Percentiles rank a stretch among this genome's conserved stretches.
phyloP scores from a whole-genome alignment of 2,113 vertebrate species.

The Myxocyprinus asiaticus region DNA sequence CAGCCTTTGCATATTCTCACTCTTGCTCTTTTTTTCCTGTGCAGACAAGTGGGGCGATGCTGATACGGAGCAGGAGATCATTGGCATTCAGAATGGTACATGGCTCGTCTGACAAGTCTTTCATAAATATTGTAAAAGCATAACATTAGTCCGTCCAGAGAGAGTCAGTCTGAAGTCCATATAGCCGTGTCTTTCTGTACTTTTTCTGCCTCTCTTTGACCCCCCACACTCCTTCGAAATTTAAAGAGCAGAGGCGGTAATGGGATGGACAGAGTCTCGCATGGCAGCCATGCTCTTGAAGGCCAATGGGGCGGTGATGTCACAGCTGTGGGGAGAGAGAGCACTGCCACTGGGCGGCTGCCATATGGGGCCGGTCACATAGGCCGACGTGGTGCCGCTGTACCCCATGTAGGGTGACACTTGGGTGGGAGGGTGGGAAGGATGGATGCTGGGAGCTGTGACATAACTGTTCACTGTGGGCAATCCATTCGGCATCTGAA shows the following conservation, averaged over 20 bases:
- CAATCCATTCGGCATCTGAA: constrained; percentile 87
- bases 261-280: constrained; percentile 83
- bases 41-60: background rate
- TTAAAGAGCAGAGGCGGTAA: constrained; percentile 81
- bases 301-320: constrained; percentile 82
- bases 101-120: constrained; percentile 59
- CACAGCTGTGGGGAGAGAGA: constrained; percentile 90
- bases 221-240: constrained; percentile 17
- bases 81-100: constrained; percentile 32
- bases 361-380: constrained; percentile 91
- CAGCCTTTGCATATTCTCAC: background rate
- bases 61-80: constrained; percentile 23
- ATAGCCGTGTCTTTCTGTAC: background rate
- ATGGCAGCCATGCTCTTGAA: constrained; percentile 86
- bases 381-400: constrained; percentile 89
- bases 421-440: constrained; percentile 86
- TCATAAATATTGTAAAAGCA: constrained; percentile 56
- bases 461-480: constrained; percentile 93
- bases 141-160: constrained; percentile 34
- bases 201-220: constrained; percentile 21
- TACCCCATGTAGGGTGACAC: constrained; percentile 94
- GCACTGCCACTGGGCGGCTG: constrained; percentile 88
- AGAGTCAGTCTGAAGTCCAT: constrained; percentile 7
- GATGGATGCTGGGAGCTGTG: constrained; percentile 91
- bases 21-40: constrained; percentile 11